Percentiles rank a stretch among this genome's conserved stretches.
Evolutionary conservation across 2,797 vertebrate genomes (phyloP).

Genomic region (Todus mexicanus): DNA sequence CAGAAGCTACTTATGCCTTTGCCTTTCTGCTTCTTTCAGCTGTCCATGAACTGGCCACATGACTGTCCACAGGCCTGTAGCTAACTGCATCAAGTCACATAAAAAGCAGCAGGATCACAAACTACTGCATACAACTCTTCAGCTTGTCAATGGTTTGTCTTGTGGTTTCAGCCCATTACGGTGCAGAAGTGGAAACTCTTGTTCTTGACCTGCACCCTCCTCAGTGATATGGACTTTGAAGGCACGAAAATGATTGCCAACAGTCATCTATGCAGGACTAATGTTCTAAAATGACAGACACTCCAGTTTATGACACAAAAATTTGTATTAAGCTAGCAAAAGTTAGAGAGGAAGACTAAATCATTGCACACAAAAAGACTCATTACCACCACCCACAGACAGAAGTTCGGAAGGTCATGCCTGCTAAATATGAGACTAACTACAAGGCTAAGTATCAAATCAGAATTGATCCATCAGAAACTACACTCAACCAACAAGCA

Average conservation of each 20-base stretch:
- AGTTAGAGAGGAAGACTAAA: background rate
- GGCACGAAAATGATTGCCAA: background rate
- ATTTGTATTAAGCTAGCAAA: background rate
- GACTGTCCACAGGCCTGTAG: background rate
- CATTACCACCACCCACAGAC: background rate
- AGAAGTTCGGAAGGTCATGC: background rate
- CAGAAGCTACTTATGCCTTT: background rate
- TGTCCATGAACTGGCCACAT: constrained; percentile 18
- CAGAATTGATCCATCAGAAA: background rate
- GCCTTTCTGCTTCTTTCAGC: constrained; percentile 24
- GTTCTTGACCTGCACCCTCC: background rate
- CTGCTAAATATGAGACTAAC: background rate
- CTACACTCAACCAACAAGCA: background rate
- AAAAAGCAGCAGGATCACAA: background rate
- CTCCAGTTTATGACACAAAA: background rate
- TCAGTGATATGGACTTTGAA: background rate
- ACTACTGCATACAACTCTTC: constrained; percentile 41
- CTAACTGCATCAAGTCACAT: background rate
- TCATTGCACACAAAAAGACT: background rate
- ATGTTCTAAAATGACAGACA: background rate
- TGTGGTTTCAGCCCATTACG: constrained; percentile 27
- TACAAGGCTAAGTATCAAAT: background rate
- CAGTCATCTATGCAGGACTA: background rate
- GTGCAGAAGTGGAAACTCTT: background rate
- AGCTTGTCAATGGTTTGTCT: constrained; percentile 25